phyloP scores from a whole-genome alignment of 2,888 invertebrate species.

The Cremastinae sp. region DNA sequence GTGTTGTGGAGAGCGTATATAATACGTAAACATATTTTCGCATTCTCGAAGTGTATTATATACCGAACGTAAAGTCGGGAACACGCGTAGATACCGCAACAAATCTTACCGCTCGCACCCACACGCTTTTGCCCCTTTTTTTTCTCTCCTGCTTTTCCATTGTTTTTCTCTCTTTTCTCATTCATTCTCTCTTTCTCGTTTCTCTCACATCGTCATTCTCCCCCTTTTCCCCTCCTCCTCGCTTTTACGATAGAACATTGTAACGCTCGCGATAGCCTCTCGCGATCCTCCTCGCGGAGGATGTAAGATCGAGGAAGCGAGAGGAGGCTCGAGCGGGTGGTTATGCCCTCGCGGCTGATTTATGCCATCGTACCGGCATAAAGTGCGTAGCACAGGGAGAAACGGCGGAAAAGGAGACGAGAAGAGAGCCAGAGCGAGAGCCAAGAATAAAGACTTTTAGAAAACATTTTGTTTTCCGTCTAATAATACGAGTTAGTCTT shows the following conservation, averaged over 20 bases:
- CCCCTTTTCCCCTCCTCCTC: constrained; percentile 5
- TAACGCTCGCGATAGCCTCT: constrained; percentile 50
- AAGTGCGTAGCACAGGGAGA: constrained; percentile 71
- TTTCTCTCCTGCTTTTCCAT: constrained; percentile 7
- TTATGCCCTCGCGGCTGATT: constrained; percentile 71
- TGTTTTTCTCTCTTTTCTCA: constrained; percentile 6
- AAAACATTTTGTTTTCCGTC: constrained; percentile 32
- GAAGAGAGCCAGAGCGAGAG: not conserved
- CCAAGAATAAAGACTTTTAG: constrained; percentile 29
- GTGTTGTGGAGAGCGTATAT: constrained; percentile 36
- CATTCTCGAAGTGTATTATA: constrained; percentile 56
- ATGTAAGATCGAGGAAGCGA: constrained; percentile 67
- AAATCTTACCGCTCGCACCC: constrained; percentile 55
- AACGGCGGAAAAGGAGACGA: constrained; percentile 54
- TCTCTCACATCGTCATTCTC: too few species aligned
- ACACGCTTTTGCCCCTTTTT: constrained; percentile 30
- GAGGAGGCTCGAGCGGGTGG: constrained; percentile 63
- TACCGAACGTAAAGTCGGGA: constrained; percentile 47
- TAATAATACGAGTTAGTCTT: constrained; percentile 10
- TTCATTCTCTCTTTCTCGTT: constrained; percentile 17
- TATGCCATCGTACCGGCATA: constrained; percentile 72
- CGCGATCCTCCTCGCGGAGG: constrained; percentile 52
- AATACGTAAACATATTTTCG: constrained; percentile 24
- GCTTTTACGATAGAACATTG: constrained; percentile 44
- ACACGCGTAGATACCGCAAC: constrained; percentile 58